Percentiles rank a stretch among this genome's conserved stretches.
These are phyloP conservation scores for Allophyes oxyacanthae DNA, from an alignment of 2,888 invertebrate species.

Conservation along the genomic window DNA sequence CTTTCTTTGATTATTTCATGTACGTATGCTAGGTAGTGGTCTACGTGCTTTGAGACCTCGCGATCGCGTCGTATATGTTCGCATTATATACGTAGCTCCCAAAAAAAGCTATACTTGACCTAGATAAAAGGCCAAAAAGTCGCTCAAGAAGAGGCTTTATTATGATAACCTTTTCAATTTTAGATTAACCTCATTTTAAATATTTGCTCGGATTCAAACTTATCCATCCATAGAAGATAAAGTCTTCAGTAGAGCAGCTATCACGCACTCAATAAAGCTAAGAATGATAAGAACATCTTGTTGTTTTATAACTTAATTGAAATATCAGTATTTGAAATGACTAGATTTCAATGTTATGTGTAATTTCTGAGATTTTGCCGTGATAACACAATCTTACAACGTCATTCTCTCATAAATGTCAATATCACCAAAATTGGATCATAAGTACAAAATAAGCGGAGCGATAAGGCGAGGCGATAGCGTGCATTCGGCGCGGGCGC, in stretches of 20 bases:
- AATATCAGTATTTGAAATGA: too few relatives aligned
- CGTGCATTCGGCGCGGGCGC: slow-evolving; percentile 13
- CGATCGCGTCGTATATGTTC: background rate
- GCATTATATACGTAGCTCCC: background rate
- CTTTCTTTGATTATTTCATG: too few relatives aligned
- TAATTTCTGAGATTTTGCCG: slow-evolving; percentile 6
- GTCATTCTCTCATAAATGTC: slow-evolving; percentile 37
- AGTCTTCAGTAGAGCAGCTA: too few relatives aligned
- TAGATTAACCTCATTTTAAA: too few relatives aligned
- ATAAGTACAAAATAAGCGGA: slow-evolving; percentile 27
- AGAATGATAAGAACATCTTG: too few relatives aligned
- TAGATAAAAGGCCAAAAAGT: slow-evolving; percentile 19
- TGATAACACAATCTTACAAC: slow-evolving; percentile 16
- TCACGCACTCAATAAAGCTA: too few relatives aligned
- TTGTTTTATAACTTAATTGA: too few relatives aligned
- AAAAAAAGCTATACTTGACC: slow-evolving; percentile 8
- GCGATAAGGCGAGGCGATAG: slow-evolving; percentile 27
- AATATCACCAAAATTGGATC: slow-evolving; percentile 57
- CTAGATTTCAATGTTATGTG: slow-evolving; percentile 1
- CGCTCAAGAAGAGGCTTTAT: slow-evolving; percentile 15
- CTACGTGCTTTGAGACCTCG: too few relatives aligned
- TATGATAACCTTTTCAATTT: slow-evolving; percentile 17
- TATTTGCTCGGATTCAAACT: too few relatives aligned
- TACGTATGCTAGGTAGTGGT: too few relatives aligned
- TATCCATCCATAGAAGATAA: too few relatives aligned